phyloP scores from a whole-genome alignment of 2,113 vertebrate genomes.

The Gymnocephalus cernua region DNA sequence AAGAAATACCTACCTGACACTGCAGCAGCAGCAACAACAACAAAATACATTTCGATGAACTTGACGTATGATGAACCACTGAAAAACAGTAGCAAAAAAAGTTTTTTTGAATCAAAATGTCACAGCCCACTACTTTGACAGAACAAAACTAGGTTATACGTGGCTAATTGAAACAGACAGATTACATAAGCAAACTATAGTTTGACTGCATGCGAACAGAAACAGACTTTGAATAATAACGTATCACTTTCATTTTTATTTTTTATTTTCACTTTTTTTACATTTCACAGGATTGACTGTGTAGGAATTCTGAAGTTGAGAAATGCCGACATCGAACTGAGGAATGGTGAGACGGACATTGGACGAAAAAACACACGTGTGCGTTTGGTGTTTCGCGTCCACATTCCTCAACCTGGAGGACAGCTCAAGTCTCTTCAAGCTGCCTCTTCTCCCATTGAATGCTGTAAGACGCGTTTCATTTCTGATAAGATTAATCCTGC shows the following conservation, averaged over 20 bases:
- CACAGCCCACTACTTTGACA: neutral
- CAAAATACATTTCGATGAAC: neutral
- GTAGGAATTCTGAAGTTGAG: constrained; percentile 96
- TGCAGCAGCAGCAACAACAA: constrained; percentile 19
- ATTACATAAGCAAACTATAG: neutral
- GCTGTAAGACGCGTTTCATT: constrained; percentile 88
- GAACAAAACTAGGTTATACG: neutral
- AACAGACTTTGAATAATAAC: neutral
- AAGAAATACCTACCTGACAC: constrained; percentile 33
- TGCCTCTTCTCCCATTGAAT: constrained; percentile 94
- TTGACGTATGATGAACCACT: constrained; percentile 19
- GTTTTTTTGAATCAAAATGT: neutral
- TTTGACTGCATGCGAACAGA: neutral
- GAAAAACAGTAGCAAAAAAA: neutral
- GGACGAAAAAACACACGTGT: constrained; percentile 97
- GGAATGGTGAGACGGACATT: constrained; percentile 96
- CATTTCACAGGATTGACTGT: constrained; percentile 91
- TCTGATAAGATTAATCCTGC: neutral
- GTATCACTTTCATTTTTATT: neutral
- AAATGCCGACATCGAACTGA: constrained; percentile 95
- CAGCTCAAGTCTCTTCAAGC: constrained; percentile 90
- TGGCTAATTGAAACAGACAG: neutral
- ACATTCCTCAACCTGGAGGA: constrained; percentile 90
- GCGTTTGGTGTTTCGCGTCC: constrained; percentile 93
- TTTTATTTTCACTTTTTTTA: neutral